Conservation (phyloP, 2,113 vertebrate species). For the Hemiprocne comata region DNA sequence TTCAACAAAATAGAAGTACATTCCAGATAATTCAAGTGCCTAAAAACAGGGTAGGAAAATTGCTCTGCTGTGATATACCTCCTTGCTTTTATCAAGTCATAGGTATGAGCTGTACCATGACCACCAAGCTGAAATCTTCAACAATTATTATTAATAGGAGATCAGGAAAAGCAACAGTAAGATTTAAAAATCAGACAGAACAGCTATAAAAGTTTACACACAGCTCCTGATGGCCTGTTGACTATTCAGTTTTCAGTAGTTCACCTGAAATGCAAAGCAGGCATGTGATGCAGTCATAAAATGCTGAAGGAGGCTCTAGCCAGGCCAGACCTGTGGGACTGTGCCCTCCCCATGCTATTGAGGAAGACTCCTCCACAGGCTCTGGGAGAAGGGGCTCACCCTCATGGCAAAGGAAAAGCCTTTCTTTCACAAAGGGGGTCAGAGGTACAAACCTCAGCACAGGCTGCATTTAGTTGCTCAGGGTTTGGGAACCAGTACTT, state of each 20-base stretch:
- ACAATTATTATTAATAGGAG: background rate
- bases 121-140: background rate
- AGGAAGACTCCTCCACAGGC: background rate
- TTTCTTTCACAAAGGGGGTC: background rate
- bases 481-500: background rate
- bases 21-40: background rate
- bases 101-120: background rate
- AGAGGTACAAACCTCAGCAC: background rate
- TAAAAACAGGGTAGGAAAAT: background rate
- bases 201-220: background rate
- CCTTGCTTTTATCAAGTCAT: background rate
- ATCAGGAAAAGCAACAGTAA: background rate
- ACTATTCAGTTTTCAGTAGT: background rate
- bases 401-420: background rate
- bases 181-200: background rate
- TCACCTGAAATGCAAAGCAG: background rate
- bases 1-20: background rate
- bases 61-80: background rate
- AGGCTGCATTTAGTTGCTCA: background rate
- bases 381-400: background rate
- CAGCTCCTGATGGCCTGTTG: fast-evolving
- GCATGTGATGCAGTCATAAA: background rate
- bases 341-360: background rate
- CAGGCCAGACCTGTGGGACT: background rate
- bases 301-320: background rate